Conservation (phyloP, 2,113 vertebrate genomes). For the Mustela lutreola region DNA sequence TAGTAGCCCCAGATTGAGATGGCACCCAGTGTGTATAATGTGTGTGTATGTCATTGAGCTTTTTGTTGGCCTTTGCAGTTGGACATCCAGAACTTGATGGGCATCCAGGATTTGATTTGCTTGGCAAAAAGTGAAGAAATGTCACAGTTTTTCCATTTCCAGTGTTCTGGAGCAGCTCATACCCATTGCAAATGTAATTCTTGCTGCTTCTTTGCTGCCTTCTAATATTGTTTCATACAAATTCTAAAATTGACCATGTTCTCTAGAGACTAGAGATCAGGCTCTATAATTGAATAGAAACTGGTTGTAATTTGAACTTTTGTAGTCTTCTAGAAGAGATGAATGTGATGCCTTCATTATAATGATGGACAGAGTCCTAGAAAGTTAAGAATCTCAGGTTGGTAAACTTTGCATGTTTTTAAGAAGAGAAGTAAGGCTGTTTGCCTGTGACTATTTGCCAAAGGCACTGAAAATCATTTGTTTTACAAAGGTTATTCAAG, state of each 20-base stretch:
- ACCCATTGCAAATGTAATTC: background rate
- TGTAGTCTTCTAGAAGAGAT: background rate
- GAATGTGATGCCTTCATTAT: background rate
- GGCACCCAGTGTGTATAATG: background rate
- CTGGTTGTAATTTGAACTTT: background rate
- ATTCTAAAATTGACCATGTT: background rate
- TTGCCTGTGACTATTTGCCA: background rate
- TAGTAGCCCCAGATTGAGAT: background rate
- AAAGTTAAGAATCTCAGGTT: slow-evolving; percentile 35
- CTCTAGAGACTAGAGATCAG: background rate
- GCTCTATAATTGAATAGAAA: background rate
- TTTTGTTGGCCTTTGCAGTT: background rate
- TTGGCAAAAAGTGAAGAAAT: slow-evolving; percentile 21
- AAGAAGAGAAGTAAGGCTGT: background rate
- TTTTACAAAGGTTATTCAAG: slow-evolving; percentile 63
- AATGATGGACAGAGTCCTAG: background rate
- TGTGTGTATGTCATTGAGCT: background rate
- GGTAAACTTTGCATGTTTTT: slow-evolving; percentile 14
- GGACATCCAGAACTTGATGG: background rate
- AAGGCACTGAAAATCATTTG: slow-evolving; percentile 54
- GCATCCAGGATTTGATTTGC: background rate
- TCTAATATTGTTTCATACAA: background rate
- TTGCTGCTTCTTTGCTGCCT: background rate
- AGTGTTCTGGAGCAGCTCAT: background rate
- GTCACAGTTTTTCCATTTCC: background rate